Percentiles rank a stretch among this genome's conserved stretches.
Evolutionary conservation across 2,797 vertebrate species (phyloP).

Genomic region (Crenuchus spilurus): DNA sequence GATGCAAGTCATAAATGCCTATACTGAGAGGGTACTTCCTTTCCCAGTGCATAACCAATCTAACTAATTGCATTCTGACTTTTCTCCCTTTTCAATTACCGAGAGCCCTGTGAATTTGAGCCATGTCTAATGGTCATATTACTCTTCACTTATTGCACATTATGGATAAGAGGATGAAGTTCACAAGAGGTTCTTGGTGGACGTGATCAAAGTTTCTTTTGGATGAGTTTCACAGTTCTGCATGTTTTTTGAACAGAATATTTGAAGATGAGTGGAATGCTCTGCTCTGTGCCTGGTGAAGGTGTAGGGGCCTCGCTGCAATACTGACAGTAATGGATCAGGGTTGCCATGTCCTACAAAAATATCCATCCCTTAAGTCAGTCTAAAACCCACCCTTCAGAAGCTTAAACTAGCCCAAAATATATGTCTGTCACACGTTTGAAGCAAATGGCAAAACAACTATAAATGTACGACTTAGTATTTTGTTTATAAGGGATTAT

Average conservation of each 20-base stretch:
- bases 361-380: no score
- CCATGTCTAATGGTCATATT: constrained; percentile 52
- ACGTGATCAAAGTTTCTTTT: constrained; percentile 10
- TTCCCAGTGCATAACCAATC: constrained; percentile 4
- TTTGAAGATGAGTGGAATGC: neutral
- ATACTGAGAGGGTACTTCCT: neutral
- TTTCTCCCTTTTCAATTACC: constrained; percentile 32
- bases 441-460: no score
- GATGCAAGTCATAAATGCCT: neutral
- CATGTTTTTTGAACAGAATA: neutral
- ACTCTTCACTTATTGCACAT: constrained; percentile 45
- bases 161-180: neutral
- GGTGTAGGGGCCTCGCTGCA: no score
- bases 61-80: neutral
- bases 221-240: neutral
- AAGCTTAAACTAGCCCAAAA: no score
- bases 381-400: no score
- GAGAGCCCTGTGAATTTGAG: constrained; percentile 34
- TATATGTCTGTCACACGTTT: no score
- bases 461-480: no score
- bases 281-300: no score
- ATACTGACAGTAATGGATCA: no score
- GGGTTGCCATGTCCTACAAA: no score
- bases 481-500: no score
- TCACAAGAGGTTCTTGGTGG: neutral